Evolutionary conservation across 2,888 invertebrate genomes (phyloP).

Genomic region (Hipparchia sbordonii): DNA sequence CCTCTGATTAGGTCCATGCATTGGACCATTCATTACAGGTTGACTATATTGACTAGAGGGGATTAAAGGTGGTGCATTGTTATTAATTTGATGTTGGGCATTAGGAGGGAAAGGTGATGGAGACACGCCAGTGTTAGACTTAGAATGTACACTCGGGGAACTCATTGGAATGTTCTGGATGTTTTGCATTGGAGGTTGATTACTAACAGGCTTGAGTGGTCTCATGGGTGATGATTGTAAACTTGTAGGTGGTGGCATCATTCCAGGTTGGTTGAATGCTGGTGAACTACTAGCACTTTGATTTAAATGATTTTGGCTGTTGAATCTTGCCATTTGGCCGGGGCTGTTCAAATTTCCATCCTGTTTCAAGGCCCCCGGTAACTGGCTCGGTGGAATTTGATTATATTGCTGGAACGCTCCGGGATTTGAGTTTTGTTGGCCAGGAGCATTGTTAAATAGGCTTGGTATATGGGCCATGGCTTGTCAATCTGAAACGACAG

Average conservation of each 20-base stretch:
- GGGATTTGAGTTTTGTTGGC: conserved; percentile 58
- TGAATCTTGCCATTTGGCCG: conserved; percentile 44
- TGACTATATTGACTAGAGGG: conserved; percentile 73
- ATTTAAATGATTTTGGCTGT: conserved; percentile 62
- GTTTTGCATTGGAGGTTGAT: conserved; percentile 51
- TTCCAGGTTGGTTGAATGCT: conserved; percentile 70
- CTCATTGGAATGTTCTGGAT: conserved; percentile 54
- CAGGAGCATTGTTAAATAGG: conserved; percentile 64
- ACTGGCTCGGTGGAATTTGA: conserved; percentile 61
- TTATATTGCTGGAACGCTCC: conserved; percentile 58
- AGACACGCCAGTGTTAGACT: conserved; percentile 55
- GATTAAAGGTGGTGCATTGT: conserved; percentile 72
- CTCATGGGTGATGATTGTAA: conserved; percentile 62
- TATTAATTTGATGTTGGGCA: conserved; percentile 67
- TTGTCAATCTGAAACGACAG: conserved; percentile 72
- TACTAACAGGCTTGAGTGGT: conserved; percentile 48
- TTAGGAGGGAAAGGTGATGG: conserved; percentile 56
- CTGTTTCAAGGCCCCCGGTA: conserved; percentile 66
- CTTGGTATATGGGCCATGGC: conserved; percentile 77
- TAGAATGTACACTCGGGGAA: conserved; percentile 52
- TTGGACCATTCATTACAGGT: conserved; percentile 66
- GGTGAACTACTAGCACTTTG: conserved; percentile 74
- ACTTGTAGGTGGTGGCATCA: conserved; percentile 54
- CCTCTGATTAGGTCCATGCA: conserved; percentile 31
- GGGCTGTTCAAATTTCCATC: conserved; percentile 73